Conservation (phyloP, 2,113 vertebrate genomes). For the Ptyas mucosa region DNA sequence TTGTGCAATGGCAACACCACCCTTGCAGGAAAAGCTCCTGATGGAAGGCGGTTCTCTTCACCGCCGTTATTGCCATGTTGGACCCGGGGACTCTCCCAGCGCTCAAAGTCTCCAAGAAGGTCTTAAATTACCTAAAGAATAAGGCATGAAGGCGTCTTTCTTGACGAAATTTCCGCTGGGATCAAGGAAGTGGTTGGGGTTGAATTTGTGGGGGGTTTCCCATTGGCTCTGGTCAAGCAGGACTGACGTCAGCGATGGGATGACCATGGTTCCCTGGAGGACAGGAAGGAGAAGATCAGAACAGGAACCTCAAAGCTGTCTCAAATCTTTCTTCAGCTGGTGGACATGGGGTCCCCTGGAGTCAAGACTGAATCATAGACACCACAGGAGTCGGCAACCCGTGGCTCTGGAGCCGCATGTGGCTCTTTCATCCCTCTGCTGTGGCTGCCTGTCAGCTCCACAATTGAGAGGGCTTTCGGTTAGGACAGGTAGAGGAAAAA, state of each 20-base stretch:
- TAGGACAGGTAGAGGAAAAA: too few species aligned
- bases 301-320: not conserved
- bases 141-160: slow-evolving; percentile 74
- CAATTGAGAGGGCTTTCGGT: too few species aligned
- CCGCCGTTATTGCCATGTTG: not conserved
- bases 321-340: not conserved
- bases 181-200: slow-evolving; percentile 75
- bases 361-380: not conserved
- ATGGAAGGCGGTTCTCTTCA: not conserved
- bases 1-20: not conserved
- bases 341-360: not conserved
- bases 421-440: too few species aligned
- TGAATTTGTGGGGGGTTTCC: slow-evolving; percentile 74
- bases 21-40: not conserved
- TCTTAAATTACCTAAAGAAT: slow-evolving; percentile 65
- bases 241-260: slow-evolving; percentile 73
- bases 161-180: slow-evolving; percentile 67
- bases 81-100: not conserved
- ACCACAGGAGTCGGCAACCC: not conserved
- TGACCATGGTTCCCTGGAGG: slow-evolving; percentile 72
- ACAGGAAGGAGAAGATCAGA: not conserved
- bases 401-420: too few species aligned
- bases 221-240: slow-evolving; percentile 74
- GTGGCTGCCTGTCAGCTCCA: too few species aligned
- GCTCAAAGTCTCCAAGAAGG: too few species aligned